Evolutionary conservation across 2,113 vertebrate genomes (phyloP), one percentile per base, ranked within the genome.

Genomic region (Phalacrocorax pelagicus): DNA sequence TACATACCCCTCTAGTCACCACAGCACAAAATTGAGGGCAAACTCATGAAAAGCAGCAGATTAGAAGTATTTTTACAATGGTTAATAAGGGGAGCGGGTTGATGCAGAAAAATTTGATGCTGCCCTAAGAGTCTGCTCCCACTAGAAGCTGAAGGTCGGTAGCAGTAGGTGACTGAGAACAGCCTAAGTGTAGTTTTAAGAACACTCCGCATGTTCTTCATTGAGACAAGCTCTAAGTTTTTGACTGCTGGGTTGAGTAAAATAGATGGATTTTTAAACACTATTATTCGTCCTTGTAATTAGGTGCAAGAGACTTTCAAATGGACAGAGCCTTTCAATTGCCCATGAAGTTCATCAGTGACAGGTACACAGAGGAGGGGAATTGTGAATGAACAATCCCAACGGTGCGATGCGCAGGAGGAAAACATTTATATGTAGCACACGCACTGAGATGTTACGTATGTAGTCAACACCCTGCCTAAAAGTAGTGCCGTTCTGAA

Each of bases 361-460:
- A 29, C 15, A 29, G 21, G 51, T 22, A 38, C 42, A 40, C 26
- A 83, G 32, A 73, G 22, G 21, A 57, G 9, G 6, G 26, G 16
- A 77, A 34, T 1, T 27, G 34, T 17, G 29, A 72, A 46, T 32
- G 32, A 82, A 38, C 49, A 58, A 51, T 20, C 10, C 27, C 62
- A 80, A 81, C 27, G 30, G n/a, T 59, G 51, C 46, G 54, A 82
- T 11, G 57, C 2, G 5, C 12, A 66, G n/a, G 21, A 70, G 30
- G 36, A 71, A 70, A 54, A 6, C 22, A 66, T 47, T 74, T 34
- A 27, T 12, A 11, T 5, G 8, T 7, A 38, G 44, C 19, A 34
- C 24, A 5, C 18, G 27, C 23, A 36, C 29, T 2, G 12, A 69
- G 1, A 2, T 49, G 10, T 66, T 30, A 57, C 3, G 0, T 52